These are phyloP conservation scores for Taenioides sp. DNA, from an alignment of 2,797 vertebrate genomes.

Conservation along the genomic window DNA sequence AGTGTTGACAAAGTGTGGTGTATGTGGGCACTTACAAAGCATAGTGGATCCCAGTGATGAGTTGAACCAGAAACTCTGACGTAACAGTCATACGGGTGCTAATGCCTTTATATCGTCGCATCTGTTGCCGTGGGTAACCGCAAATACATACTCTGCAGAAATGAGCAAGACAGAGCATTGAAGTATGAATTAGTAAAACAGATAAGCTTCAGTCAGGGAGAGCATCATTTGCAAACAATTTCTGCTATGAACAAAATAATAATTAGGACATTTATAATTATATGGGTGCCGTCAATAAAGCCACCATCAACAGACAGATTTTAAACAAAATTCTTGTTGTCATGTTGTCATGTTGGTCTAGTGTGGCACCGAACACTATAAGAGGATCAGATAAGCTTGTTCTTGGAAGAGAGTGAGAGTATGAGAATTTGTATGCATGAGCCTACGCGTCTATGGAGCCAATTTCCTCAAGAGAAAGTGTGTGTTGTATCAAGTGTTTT, in stretches of 20 bases:
- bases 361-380: constrained; percentile 48
- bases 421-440: constrained; percentile 11
- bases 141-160: constrained; percentile 89
- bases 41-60: constrained; percentile 96
- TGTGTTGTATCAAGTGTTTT: constrained; percentile 36
- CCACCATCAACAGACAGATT: constrained; percentile 26
- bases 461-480: constrained; percentile 17
- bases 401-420: constrained; percentile 28
- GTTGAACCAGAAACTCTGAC: constrained; percentile 96
- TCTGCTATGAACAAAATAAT: constrained; percentile 5
- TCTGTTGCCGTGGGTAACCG: constrained; percentile 93
- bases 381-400: constrained; percentile 65
- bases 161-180: constrained; percentile 23
- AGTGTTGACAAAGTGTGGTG: not conserved
- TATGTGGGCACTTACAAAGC: constrained; percentile 86
- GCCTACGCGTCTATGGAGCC: not conserved
- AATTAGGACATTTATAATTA: not conserved
- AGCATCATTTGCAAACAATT: constrained; percentile 12
- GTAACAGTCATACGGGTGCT: constrained; percentile 89
- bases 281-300: not conserved
- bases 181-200: constrained; percentile 22
- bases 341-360: too few species aligned
- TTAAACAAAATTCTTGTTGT: constrained; percentile 12
- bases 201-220: constrained; percentile 15
- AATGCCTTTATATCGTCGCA: constrained; percentile 91